Conservation (phyloP, 2,113 vertebrate species). For the Scolopax mira region DNA sequence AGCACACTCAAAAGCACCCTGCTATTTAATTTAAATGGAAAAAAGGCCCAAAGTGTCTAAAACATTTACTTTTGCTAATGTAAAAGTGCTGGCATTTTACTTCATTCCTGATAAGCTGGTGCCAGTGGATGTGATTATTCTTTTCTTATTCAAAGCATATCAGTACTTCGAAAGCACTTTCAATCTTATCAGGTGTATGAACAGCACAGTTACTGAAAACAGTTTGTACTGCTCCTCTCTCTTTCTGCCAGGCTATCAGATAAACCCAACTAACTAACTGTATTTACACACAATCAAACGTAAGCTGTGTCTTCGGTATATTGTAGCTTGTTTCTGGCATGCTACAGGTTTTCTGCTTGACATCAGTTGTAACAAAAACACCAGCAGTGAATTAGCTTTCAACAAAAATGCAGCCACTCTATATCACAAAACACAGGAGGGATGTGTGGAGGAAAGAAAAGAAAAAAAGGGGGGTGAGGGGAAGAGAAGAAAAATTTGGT, state of each 20-base stretch:
- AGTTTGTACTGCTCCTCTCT: slow-evolving; percentile 76
- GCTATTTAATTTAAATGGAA: slow-evolving; percentile 73
- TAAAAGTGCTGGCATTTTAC: slow-evolving; percentile 82
- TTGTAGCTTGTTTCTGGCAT: slow-evolving; percentile 20
- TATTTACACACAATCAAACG: slow-evolving; percentile 81
- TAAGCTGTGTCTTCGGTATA: slow-evolving; percentile 64
- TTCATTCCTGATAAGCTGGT: slow-evolving; percentile 79
- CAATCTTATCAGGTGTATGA: slow-evolving; percentile 83
- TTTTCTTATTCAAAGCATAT: slow-evolving; percentile 85
- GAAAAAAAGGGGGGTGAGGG: not conserved
- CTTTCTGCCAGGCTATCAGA: slow-evolving; percentile 79
- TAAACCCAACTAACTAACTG: slow-evolving; percentile 79
- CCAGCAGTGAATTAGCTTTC: slow-evolving; percentile 22
- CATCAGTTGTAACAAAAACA: slow-evolving; percentile 49
- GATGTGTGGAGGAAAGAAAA: not conserved
- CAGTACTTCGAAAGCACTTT: slow-evolving; percentile 82
- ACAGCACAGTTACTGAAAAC: slow-evolving; percentile 81
- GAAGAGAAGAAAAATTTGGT: not conserved
- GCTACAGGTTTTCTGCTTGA: slow-evolving; percentile 54
- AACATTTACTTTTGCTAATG: slow-evolving; percentile 86
- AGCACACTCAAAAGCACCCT: slow-evolving; percentile 60
- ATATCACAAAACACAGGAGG: not conserved
- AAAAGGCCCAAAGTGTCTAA: slow-evolving; percentile 74
- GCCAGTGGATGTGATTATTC: slow-evolving; percentile 82
- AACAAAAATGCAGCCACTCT: slow-evolving; percentile 1